A percentile compares a stretch with the other conserved stretches of the same genome.
phyloP scores from a whole-genome alignment of 2,113 vertebrate genomes.

The Megaceryle torquata region DNA sequence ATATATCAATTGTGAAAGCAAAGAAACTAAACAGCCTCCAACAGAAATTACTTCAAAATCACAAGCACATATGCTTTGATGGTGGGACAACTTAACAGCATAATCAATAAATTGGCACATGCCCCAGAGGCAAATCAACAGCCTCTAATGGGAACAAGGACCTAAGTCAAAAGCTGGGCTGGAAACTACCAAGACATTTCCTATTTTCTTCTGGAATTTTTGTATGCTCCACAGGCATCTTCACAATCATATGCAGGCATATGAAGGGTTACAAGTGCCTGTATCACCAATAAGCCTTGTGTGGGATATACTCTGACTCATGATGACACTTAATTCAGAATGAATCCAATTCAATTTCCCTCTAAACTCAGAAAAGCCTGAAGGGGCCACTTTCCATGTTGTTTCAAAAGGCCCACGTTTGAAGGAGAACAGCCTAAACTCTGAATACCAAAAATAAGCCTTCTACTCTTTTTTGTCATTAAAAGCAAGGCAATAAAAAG shows the following conservation, averaged over 20 bases:
- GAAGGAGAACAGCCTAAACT: neutral
- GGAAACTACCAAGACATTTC: neutral
- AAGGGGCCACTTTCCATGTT: neutral
- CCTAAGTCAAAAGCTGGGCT: neutral
- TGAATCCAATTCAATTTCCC: neutral
- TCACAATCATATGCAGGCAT: neutral
- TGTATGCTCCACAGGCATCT: neutral
- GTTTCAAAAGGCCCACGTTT: neutral
- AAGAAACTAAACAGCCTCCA: neutral
- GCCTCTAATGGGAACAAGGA: neutral
- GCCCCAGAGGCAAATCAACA: neutral
- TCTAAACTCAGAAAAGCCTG: neutral
- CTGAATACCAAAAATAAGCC: neutral
- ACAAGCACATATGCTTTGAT: neutral
- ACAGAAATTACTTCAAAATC: neutral
- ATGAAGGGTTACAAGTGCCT: neutral
- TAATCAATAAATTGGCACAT: neutral
- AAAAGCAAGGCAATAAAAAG: neutral
- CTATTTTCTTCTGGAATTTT: constrained; percentile 9
- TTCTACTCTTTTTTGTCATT: neutral
- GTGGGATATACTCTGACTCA: neutral
- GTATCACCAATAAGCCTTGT: neutral
- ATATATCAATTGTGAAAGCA: neutral
- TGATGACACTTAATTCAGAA: neutral
- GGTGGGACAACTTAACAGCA: neutral